Evolutionary conservation across 2,113 vertebrate species (phyloP).

Genomic region (Cheilinus undulatus): DNA sequence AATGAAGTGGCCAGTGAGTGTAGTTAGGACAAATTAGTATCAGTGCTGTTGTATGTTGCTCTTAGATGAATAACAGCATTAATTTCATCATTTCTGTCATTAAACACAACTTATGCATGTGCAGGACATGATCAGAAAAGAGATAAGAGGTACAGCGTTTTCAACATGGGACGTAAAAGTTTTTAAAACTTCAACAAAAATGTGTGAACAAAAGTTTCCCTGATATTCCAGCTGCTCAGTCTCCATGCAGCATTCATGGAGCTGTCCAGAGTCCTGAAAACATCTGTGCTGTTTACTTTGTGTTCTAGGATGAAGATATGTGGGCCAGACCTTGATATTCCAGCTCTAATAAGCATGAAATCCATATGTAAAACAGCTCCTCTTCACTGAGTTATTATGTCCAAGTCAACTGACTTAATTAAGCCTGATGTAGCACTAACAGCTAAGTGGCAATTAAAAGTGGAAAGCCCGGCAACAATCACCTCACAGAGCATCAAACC

Average conservation of each 20-base stretch:
- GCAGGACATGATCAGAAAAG: no score
- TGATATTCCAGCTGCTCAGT: no score
- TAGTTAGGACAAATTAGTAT: no score
- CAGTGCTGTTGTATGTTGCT: no score
- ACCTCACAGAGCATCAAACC: conserved; percentile 47
- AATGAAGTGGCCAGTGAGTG: no score
- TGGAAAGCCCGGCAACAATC: conserved; percentile 34
- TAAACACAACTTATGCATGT: no score
- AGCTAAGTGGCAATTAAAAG: conserved; percentile 58
- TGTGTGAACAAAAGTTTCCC: neutral
- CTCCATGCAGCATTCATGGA: conserved; percentile 15
- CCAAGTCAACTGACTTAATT: conserved; percentile 53
- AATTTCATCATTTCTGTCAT: no score
- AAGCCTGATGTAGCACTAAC: conserved; percentile 26
- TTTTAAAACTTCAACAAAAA: neutral
- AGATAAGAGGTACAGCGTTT: no score
- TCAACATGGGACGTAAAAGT: no score
- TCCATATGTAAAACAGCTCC: conserved; percentile 20
- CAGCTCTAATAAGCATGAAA: conserved; percentile 39
- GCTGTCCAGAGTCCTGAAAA: conserved; percentile 71
- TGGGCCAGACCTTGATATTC: conserved; percentile 4
- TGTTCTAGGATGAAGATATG: neutral
- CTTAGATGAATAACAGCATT: no score
- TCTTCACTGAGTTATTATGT: conserved; percentile 28
- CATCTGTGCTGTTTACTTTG: neutral